These are phyloP conservation scores for Mionectes macconnelli DNA, from an alignment of 2,113 vertebrate genomes.

Conservation along the genomic window DNA sequence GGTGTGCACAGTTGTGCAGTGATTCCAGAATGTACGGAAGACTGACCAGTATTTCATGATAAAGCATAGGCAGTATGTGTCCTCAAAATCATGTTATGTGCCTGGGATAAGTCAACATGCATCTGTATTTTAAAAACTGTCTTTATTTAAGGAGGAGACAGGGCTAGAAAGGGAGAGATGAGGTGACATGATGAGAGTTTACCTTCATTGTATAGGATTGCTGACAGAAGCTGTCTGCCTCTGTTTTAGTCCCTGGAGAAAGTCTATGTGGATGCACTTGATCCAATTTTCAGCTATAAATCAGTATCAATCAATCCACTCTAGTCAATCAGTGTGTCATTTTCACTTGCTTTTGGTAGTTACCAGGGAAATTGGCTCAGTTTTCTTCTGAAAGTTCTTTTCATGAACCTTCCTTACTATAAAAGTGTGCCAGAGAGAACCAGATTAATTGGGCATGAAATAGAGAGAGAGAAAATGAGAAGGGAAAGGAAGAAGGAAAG, in stretches of 20 bases:
- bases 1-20: background rate
- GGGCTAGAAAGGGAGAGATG: background rate
- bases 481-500: background rate
- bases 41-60: background rate
- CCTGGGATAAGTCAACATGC: background rate
- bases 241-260: conserved; percentile 2
- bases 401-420: background rate
- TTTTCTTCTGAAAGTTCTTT: conserved; percentile 24
- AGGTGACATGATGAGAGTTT: background rate
- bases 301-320: conserved; percentile 29
- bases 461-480: background rate
- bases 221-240: background rate
- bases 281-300: conserved; percentile 40
- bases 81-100: background rate
- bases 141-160: background rate
- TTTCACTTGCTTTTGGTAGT: conserved; percentile 17
- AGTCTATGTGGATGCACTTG: background rate
- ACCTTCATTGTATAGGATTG: background rate
- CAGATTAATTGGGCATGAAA: background rate
- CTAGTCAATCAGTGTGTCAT: background rate
- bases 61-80: background rate
- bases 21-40: background rate
- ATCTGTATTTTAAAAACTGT: background rate
- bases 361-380: conserved; percentile 20
- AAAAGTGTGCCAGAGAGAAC: background rate